A percentile compares a stretch with the other conserved stretches of the same genome.
Evolutionary conservation across 1,140 invertebrate species (phyloP).

Genomic region (Lutraria rhynchaena): DNA sequence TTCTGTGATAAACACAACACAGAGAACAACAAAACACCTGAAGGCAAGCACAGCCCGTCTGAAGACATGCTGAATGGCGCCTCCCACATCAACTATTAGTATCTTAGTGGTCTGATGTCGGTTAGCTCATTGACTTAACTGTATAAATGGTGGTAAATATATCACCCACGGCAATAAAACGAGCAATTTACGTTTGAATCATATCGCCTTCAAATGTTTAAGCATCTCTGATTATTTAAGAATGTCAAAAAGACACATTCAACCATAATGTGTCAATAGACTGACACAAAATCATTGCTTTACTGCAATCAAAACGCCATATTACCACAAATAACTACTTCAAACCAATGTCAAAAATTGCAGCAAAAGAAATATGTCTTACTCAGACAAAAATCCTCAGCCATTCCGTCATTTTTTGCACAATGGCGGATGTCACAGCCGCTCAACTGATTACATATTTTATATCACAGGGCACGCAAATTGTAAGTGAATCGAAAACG

Average conservation of each 20-base stretch:
- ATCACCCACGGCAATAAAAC: constrained; percentile 31
- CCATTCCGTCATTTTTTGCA: no score
- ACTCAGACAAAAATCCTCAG: neutral
- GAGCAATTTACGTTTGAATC: constrained; percentile 30
- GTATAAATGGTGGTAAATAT: constrained; percentile 10
- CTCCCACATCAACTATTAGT: no score
- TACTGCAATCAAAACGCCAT: constrained; percentile 38
- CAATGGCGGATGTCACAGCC: no score
- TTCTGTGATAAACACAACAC: no score
- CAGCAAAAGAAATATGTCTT: constrained; percentile 6
- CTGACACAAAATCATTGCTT: constrained; percentile 46
- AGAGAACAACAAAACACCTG: no score
- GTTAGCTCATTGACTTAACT: no score
- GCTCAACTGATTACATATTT: no score
- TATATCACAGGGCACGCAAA: no score
- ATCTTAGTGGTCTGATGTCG: no score
- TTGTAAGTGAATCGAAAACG: no score
- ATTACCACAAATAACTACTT: neutral
- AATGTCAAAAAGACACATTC: constrained; percentile 40
- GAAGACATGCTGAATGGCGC: no score
- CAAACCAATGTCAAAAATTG: constrained; percentile 13
- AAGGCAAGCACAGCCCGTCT: no score
- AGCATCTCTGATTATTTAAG: constrained; percentile 50
- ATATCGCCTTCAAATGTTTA: constrained; percentile 44
- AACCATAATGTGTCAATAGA: constrained; percentile 49